A percentile compares a stretch with the other conserved stretches of the same genome.
Evolutionary conservation across 35 echinoderm and acorn worm genomes (phyloP).

Genomic region (Acanthaster planci): DNA sequence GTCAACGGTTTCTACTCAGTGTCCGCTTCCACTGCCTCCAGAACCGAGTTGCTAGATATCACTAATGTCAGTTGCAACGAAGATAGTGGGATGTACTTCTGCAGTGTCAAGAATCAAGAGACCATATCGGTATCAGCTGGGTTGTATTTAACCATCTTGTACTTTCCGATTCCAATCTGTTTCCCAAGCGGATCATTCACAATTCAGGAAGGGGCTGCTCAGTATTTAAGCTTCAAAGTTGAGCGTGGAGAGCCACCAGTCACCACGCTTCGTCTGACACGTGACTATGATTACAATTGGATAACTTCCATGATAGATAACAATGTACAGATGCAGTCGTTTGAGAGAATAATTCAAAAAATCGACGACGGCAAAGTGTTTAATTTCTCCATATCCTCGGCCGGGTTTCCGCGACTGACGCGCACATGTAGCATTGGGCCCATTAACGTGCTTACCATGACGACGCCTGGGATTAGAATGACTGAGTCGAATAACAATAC

Average conservation of each 20-base stretch:
- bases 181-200: background rate
- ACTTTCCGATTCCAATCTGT: background rate
- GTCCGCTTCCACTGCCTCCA: background rate
- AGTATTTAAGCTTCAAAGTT: background rate
- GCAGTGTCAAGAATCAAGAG: background rate
- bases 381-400: background rate
- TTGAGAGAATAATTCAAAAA: background rate
- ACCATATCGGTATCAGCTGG: background rate
- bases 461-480: background rate
- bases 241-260: background rate
- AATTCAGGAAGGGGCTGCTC: background rate
- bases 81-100: background rate
- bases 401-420: background rate
- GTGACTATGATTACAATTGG: background rate
- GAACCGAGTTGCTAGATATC: background rate
- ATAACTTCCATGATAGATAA: background rate
- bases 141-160: background rate
- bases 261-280: background rate
- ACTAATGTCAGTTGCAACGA: background rate
- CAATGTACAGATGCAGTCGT: background rate
- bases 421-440: background rate
- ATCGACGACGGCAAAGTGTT: background rate
- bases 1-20: background rate
- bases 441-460: background rate
- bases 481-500: background rate